phyloP scores from a whole-genome alignment of 2,113 vertebrate species.

The Lophotis ruficrista region DNA sequence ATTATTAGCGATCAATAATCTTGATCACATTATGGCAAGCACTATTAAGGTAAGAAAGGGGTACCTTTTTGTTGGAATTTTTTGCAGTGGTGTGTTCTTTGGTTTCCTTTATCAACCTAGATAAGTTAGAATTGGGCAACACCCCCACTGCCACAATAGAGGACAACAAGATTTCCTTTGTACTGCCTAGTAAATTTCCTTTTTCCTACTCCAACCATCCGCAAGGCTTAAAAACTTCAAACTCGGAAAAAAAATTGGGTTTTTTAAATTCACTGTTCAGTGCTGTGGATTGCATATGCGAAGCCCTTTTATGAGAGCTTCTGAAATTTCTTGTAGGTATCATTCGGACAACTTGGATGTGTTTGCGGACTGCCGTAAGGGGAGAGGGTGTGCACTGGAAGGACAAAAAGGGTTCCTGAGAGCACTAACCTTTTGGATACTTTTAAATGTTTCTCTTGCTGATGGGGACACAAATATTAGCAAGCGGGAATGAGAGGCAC shows the following conservation, averaged over 20 bases:
- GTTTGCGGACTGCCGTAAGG: conserved; percentile 1
- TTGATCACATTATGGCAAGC: conserved; percentile 87
- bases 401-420: conserved; percentile 29
- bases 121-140: conserved; percentile 86
- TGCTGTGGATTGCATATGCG: conserved; percentile 68
- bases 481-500: background rate
- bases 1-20: conserved; percentile 85
- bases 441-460: conserved; percentile 3
- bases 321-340: conserved; percentile 60
- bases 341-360: conserved; percentile 43
- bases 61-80: conserved; percentile 52
- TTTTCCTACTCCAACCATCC: conserved; percentile 90
- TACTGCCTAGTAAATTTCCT: conserved; percentile 90
- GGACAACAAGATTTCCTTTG: conserved; percentile 91
- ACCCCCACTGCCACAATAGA: conserved; percentile 87
- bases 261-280: conserved; percentile 79
- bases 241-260: conserved; percentile 82
- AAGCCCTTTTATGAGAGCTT: conserved; percentile 66
- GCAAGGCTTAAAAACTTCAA: conserved; percentile 87
- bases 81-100: conserved; percentile 40
- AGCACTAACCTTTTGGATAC: conserved; percentile 4
- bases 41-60: conserved; percentile 90
- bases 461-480: conserved; percentile 1
- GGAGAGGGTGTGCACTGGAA: conserved; percentile 61
- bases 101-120: conserved; percentile 81